These are phyloP conservation scores for Cataglyphis altisquamis DNA, from an alignment of 2,888 invertebrate species.

Conservation along the genomic window DNA sequence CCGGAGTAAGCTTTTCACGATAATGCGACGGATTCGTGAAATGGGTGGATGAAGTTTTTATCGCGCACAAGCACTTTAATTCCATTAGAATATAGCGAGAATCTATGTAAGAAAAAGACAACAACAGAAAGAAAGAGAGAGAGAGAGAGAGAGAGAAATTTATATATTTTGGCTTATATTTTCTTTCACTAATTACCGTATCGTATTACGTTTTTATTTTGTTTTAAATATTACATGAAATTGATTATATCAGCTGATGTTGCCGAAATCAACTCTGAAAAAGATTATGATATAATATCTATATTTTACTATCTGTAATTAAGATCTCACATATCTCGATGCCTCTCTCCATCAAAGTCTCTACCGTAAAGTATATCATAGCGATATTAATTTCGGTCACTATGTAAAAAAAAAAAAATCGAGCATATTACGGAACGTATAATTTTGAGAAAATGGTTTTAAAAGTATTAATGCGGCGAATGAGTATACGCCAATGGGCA, in stretches of 20 bases:
- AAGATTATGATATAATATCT: not conserved
- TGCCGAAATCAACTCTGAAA: not conserved
- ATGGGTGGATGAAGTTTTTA: conserved; percentile 26
- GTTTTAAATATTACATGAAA: not conserved
- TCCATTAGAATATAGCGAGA: not conserved
- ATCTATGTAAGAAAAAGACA: not conserved
- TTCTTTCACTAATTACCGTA: not conserved
- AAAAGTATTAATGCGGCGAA: conserved; percentile 23
- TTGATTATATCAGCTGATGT: not conserved
- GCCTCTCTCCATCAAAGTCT: not conserved
- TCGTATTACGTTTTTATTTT: not conserved
- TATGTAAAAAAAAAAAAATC: not conserved
- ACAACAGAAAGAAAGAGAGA: not conserved
- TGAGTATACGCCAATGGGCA: conserved; percentile 76
- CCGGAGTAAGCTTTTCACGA: conserved; percentile 42
- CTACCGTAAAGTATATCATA: not conserved
- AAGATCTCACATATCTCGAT: not conserved
- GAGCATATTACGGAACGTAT: not conserved
- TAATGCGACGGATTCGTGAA: conserved; percentile 3
- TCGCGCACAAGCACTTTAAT: conserved; percentile 20
- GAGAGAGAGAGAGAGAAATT: not conserved
- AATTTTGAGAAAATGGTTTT: not conserved
- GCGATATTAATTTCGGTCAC: not conserved
- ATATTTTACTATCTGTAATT: not conserved
- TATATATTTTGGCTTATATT: not conserved